These are phyloP conservation scores for Mormyrus proboscirostris DNA, from an alignment of 2,797 vertebrate genomes.

Conservation along the genomic window DNA sequence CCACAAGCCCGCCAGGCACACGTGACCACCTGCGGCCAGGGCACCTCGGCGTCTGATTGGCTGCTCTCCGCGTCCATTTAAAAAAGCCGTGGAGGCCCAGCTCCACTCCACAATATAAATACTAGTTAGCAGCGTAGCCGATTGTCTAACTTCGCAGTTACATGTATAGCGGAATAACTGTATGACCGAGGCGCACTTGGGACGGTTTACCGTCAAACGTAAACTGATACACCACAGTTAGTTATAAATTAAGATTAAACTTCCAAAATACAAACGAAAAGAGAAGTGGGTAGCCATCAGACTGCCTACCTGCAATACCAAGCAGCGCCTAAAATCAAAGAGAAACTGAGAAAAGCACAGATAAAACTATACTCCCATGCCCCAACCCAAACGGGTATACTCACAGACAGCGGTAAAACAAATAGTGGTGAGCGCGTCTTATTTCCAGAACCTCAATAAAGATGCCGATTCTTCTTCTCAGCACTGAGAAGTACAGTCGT, in stretches of 20 bases:
- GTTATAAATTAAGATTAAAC: not conserved
- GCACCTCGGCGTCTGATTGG: conserved; percentile 6
- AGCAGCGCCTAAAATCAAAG: conserved; percentile 23
- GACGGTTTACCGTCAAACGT: not conserved
- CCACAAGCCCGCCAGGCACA: not conserved
- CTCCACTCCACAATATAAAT: conserved; percentile 15
- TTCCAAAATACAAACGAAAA: conserved; percentile 26
- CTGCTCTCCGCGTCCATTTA: not conserved
- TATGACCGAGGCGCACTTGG: not conserved
- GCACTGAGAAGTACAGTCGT: conserved; percentile 46
- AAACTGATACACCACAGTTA: conserved; percentile 19
- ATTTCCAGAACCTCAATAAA: conserved; percentile 28
- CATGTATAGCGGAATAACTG: not conserved
- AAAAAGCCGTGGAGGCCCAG: conserved; percentile 9
- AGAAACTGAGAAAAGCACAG: conserved; percentile 36
- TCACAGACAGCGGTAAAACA: conserved; percentile 44
- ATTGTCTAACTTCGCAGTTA: not conserved
- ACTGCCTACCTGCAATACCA: conserved; percentile 35
- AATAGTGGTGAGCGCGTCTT: conserved; percentile 22
- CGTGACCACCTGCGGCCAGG: not conserved
- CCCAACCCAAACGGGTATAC: conserved; percentile 26
- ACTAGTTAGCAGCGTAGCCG: not conserved
- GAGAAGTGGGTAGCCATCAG: conserved; percentile 27
- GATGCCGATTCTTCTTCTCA: conserved; percentile 43
- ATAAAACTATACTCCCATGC: not conserved